Evolutionary conservation across 2,888 invertebrate genomes (phyloP), one percentile per base, ranked within the genome.

Genomic region (Rhodophaea formosa): DNA sequence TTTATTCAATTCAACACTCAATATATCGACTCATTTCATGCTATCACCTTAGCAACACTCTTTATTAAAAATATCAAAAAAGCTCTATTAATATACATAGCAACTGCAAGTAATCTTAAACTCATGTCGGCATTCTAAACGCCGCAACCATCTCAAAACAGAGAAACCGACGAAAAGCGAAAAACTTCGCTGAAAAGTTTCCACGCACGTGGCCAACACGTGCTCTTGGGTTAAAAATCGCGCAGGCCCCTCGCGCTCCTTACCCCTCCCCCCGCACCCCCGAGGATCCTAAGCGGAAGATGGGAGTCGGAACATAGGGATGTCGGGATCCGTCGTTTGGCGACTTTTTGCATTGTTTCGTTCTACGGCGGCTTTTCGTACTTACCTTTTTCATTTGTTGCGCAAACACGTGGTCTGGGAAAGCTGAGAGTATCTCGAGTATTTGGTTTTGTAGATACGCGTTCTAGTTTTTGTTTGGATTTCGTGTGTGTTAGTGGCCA

Each of bases 161-260:
- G 66, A 67, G 71, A 71, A 51, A 8, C 35, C 39, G 39, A 3
- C 39, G 30, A 17, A 17, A 51, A 32, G 16, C 17, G 79, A 73
- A 80, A 84, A 87, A 83, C 77, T 83, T 83, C 63, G 59, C 62
- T 69, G 72, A 81, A 86, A 88, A 83, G 80, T 86, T 85, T 80
- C 64, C 74, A 81, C 79, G 80, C 90, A 90, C 87, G 86, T 87
- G 88, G 72, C 74, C 66, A 79, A 77, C 90, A 90, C 90, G 89
- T 89, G 90, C 86, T 86, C 86, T 87, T 84, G 82, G 77, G 80
- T 79, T 83, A 90, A 90, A 88, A 89, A 88, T 86, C 80, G 86
- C 86, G 81, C 85, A 81, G 79, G 72, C 77, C 71, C 82, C 80
- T 75, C 79, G 77, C 79, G 71, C 72, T 79, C 78, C 78, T 78